These are phyloP conservation scores for Chrosomus eos DNA, from an alignment of 2,797 vertebrate species.

Conservation along the genomic window DNA sequence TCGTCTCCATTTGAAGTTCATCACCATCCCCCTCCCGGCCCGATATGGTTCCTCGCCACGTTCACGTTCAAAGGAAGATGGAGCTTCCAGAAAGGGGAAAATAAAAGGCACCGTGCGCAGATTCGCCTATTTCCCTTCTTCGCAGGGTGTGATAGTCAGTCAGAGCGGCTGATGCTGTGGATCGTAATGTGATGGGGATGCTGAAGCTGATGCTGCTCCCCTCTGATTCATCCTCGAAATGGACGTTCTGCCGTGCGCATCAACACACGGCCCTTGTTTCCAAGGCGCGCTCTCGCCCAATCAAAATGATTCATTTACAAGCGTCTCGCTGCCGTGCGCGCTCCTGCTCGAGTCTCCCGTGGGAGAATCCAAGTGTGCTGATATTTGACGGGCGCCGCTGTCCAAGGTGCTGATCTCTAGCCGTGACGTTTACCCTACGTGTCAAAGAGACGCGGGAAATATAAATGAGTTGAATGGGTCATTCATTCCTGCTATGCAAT, in stretches of 20 bases:
- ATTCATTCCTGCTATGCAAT: neutral
- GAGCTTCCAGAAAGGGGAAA: constrained; percentile 52
- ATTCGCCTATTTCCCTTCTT: constrained; percentile 9
- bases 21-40: constrained; percentile 61
- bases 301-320: constrained; percentile 40
- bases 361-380: constrained; percentile 55
- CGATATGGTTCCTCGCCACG: constrained; percentile 53
- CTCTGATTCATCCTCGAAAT: constrained; percentile 75
- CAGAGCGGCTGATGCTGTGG: constrained; percentile 27
- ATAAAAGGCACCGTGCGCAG: constrained; percentile 48
- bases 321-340: constrained; percentile 34
- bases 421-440: constrained; percentile 71
- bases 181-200: constrained; percentile 57
- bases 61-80: constrained; percentile 57
- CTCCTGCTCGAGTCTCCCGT: constrained; percentile 23
- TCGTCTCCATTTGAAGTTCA: constrained; percentile 68
- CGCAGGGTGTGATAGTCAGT: neutral
- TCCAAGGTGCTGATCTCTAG: constrained; percentile 79
- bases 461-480: constrained; percentile 49
- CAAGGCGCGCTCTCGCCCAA: constrained; percentile 68
- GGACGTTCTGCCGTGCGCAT: constrained; percentile 75
- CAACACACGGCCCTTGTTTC: constrained; percentile 79
- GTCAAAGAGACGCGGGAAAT: constrained; percentile 68
- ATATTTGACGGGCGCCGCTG: constrained; percentile 71
- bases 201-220: constrained; percentile 58